Conservation (phyloP, 1,140 invertebrate genomes). For the Danaus melanippus region DNA sequence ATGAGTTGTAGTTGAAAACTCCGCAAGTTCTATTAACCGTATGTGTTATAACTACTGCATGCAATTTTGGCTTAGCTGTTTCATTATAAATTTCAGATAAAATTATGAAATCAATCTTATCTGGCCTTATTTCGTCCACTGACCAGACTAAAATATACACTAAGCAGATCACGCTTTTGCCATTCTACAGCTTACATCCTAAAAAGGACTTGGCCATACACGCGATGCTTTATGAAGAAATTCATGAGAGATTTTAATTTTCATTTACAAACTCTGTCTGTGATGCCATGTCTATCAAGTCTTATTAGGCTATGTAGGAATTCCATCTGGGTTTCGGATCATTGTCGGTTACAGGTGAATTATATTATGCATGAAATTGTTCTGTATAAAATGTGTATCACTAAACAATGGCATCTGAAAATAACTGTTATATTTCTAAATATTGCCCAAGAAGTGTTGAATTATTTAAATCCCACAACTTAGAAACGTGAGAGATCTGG, state of each 20-base stretch:
- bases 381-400: conserved; percentile 18
- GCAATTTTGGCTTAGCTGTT: conserved; percentile 41
- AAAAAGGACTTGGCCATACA: not conserved
- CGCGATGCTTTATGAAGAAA: conserved; percentile 10
- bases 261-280: conserved; percentile 11
- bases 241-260: conserved; percentile 16
- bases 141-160: conserved; percentile 38
- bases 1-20: conserved; percentile 26
- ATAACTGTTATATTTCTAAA: not conserved
- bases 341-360: conserved; percentile 68
- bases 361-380: conserved; percentile 15
- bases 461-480: conserved; percentile 20
- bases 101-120: conserved; percentile 62
- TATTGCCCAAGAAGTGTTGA: not conserved
- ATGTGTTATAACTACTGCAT: conserved; percentile 45
- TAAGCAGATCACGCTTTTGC: no score
- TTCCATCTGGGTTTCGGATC: conserved; percentile 44
- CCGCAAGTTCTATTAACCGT: conserved; percentile 71
- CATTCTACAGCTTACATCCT: no score
- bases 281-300: conserved; percentile 23
- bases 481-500: conserved; percentile 33
- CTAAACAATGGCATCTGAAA: conserved; percentile 53
- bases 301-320: conserved; percentile 53
- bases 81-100: conserved; percentile 70
- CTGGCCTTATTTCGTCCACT: conserved; percentile 38